Base-by-base conservation (phyloP, 2,113 vertebrate species). In the Erythrocercus mccallii region DNA sequence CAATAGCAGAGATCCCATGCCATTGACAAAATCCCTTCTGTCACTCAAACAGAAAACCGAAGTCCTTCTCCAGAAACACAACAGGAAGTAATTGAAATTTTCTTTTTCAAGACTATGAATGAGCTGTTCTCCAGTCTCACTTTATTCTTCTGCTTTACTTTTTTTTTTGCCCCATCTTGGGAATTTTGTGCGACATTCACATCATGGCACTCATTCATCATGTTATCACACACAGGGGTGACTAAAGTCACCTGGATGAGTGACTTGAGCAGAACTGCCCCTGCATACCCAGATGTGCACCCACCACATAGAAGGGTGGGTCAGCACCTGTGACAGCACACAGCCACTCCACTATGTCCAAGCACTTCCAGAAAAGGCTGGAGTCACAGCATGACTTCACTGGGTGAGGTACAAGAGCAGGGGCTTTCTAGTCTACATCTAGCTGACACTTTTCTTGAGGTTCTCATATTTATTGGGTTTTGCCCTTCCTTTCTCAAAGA, bases 111-210 rank as follows among this genome's bases (percentile, higher is more conserved):
- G 37, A 40, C 24, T 65, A 69, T 35, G 42, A 40, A 83, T 45
- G 4, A 89, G 37, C 33, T 82, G 37, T 33, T 90, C 6, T 53
- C 9, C 19, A 64, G 25, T 5, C 44, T 92, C 22, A 47, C 22
- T 65, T 86, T 8, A 6, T 45, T 86, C 25, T 88, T 48, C 24
- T 2, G 0, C 25, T 73, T 65, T 58, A 35, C 8, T 48, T 57
- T 22, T 57, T 54, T 56, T 66, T 85, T 87, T 58, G 30, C 7
- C 10, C 5, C 44, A 44, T 65, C n/a, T n/a, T 61, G 25, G 37
- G 50, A 83, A 58, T 38, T 61, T 22, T 1, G 6, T 11, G 2
- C 0, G 0, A 35, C 19, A 53, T 51, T 57, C 50, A 23, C 0
- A 0, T 23, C 2, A 9, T 4, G 21, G 42, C 22, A 81, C 3